Evolutionary conservation across 2,113 vertebrate genomes (phyloP).

Genomic region (Aptenodytes patagonicus): DNA sequence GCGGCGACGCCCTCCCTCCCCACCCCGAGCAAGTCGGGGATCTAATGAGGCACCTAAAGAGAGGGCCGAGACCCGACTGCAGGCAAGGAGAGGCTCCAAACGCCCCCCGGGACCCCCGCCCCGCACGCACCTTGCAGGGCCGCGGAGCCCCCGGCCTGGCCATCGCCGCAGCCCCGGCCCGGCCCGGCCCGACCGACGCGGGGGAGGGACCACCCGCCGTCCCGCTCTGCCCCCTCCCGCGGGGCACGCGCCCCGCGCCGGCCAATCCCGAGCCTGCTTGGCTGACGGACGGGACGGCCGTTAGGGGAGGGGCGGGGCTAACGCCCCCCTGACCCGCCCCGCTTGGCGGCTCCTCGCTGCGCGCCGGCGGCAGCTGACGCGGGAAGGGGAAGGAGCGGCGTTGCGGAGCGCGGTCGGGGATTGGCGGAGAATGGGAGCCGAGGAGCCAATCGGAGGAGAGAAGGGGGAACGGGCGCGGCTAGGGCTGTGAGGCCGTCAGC

Average conservation of each 20-base stretch:
- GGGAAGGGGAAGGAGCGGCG: neutral
- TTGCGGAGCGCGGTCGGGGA: neutral
- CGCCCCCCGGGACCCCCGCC: too few relatives aligned
- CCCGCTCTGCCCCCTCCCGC: accelerated
- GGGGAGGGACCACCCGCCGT: neutral
- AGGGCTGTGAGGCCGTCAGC: accelerated
- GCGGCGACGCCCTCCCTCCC: neutral
- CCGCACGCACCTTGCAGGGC: neutral
- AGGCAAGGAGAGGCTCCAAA: accelerated
- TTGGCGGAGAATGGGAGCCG: neutral
- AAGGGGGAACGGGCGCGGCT: neutral
- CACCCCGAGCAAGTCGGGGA: neutral
- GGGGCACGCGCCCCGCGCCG: too few relatives aligned
- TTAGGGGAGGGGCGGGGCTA: neutral
- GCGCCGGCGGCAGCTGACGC: neutral
- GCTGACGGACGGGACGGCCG: accelerated
- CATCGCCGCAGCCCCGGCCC: neutral
- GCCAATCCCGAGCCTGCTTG: neutral
- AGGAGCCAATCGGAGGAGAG: neutral
- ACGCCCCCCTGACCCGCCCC: neutral
- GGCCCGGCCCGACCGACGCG: accelerated
- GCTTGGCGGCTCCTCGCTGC: accelerated
- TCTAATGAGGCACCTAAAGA: accelerated
- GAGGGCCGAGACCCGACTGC: accelerated
- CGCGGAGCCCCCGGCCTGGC: neutral